Percentiles rank a stretch among this genome's conserved stretches.
These are phyloP conservation scores for Catagonus wagneri DNA, from an alignment of 2,113 vertebrate genomes.

Conservation along the genomic window DNA sequence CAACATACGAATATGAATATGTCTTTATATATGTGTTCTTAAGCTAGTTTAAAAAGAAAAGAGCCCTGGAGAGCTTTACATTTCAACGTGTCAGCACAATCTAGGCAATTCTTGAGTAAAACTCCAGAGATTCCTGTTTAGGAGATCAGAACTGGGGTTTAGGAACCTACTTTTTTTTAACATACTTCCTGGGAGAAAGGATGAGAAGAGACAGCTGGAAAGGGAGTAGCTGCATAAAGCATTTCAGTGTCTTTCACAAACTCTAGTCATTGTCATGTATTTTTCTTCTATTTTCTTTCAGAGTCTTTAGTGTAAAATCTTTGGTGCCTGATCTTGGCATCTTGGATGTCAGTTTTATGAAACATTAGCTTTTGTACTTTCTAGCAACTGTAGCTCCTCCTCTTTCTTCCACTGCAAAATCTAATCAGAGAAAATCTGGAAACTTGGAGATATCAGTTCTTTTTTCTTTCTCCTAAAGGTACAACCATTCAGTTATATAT, in stretches of 20 bases:
- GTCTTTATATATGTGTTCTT: constrained; percentile 59
- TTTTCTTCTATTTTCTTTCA: not conserved
- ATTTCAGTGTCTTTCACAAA: not conserved
- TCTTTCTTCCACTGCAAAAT: not conserved
- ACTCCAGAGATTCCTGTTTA: not conserved
- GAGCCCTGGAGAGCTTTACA: not conserved
- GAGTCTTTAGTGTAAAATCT: not conserved
- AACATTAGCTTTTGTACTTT: not conserved
- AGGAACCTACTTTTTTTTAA: not conserved
- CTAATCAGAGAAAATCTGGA: constrained; percentile 14
- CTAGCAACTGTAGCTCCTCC: not conserved
- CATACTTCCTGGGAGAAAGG: not conserved
- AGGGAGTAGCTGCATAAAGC: not conserved
- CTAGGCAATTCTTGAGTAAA: not conserved
- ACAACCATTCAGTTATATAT: not conserved
- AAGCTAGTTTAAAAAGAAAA: not conserved
- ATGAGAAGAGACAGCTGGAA: not conserved
- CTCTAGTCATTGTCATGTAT: not conserved
- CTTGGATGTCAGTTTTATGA: not conserved
- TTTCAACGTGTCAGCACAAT: not conserved
- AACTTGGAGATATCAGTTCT: not conserved
- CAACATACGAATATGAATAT: constrained; percentile 37
- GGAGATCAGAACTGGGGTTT: not conserved
- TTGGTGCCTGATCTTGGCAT: not conserved
- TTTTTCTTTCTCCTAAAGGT: not conserved